phyloP scores from a whole-genome alignment of 2,888 invertebrate species.

The Cecidostiba fungosa region DNA sequence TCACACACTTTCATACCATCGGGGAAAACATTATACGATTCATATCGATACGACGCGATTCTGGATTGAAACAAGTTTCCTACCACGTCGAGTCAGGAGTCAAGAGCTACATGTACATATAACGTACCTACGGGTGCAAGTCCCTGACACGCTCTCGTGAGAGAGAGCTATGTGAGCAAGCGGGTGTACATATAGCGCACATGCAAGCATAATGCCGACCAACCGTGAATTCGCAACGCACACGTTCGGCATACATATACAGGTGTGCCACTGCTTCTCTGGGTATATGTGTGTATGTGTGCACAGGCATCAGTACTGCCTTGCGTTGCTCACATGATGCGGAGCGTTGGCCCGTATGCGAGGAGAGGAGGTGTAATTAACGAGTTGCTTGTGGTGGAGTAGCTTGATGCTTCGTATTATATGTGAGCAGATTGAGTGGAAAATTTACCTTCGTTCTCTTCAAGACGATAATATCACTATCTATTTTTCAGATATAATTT shows the following conservation, averaged over 20 bases:
- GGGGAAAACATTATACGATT: no score
- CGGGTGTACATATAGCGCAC: not conserved
- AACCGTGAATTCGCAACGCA: slow-evolving; percentile 39
- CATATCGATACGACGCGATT: no score
- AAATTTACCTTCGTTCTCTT: not conserved
- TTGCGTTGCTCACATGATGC: not conserved
- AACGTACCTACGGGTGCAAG: not conserved
- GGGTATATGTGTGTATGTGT: not conserved
- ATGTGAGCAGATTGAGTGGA: not conserved
- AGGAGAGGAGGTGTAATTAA: not conserved
- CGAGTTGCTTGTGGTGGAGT: not conserved
- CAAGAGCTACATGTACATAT: not conserved
- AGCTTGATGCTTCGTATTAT: not conserved
- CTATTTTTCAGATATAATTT: no score
- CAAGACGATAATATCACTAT: no score
- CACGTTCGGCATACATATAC: not conserved
- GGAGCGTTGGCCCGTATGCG: not conserved
- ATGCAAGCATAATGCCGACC: slow-evolving; percentile 27
- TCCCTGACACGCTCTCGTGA: not conserved
- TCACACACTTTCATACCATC: no score
- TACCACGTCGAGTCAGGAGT: not conserved
- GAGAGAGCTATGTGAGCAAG: not conserved
- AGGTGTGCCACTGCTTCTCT: not conserved
- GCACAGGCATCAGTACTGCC: not conserved
- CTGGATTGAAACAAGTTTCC: no score